Evolutionary conservation across 2,888 invertebrate genomes (phyloP).

Genomic region (Leucania comma): DNA sequence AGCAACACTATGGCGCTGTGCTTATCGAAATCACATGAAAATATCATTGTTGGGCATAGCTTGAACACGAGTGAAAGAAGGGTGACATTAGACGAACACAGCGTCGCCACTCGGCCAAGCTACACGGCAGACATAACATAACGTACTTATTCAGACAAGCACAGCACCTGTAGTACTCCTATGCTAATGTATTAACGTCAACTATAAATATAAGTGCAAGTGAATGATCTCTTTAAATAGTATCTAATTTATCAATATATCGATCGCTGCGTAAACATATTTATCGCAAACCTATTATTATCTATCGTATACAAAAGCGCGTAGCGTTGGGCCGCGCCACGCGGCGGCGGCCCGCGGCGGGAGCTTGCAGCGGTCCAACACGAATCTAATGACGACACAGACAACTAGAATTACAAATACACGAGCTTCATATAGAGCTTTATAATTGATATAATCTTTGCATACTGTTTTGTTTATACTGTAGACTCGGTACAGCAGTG

Average conservation of each 20-base stretch:
- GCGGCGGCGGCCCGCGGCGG: constrained; percentile 23
- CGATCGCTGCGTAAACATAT: constrained; percentile 60
- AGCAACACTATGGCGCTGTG: constrained; percentile 29
- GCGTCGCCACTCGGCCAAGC: not conserved
- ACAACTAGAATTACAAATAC: constrained; percentile 54
- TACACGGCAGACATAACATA: not conserved
- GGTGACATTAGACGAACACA: too few species aligned
- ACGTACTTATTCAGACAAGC: constrained; percentile 8
- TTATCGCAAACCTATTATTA: constrained; percentile 62
- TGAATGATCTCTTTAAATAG: constrained; percentile 48
- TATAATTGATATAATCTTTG: constrained; percentile 63
- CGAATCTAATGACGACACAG: constrained; percentile 60
- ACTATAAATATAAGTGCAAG: constrained; percentile 65
- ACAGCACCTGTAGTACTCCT: constrained; percentile 20
- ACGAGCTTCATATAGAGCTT: constrained; percentile 29
- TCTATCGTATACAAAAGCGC: constrained; percentile 70
- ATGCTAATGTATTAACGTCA: constrained; percentile 45
- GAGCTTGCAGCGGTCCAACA: constrained; percentile 69
- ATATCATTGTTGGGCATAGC: not conserved
- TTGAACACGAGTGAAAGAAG: not conserved
- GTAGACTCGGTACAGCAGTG: constrained; percentile 54
- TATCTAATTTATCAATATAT: constrained; percentile 55
- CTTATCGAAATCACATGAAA: not conserved
- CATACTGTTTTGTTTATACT: constrained; percentile 46
- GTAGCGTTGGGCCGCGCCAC: constrained; percentile 41